Base-by-base conservation (phyloP, 2,113 vertebrate species). In the Ornithorhynchus anatinus region DNA sequence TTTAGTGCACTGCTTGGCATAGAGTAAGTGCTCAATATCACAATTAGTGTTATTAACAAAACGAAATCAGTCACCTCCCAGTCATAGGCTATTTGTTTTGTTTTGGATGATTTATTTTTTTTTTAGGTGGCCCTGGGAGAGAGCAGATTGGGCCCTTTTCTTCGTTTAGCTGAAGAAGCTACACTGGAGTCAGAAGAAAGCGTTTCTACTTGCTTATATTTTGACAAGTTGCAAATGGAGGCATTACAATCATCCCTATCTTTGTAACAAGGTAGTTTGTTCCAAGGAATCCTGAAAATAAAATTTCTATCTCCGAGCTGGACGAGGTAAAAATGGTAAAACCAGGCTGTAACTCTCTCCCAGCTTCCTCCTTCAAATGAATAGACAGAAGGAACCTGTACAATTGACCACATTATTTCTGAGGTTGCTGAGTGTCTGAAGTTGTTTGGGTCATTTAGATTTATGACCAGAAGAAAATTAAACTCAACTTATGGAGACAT, bases 381-480 rank as follows among this genome's bases (percentile, higher is more conserved):
- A 20, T 1, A 54, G 61, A 86, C 51, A 70, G 52, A 71, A 5
- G 7, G 3, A 10, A 60, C 69, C 14, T 7, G 60, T 57, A 40
- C 15, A 62, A 44, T 4, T 52, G 23, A 64, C 33, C 53, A 54
- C 37, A 74, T 73, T 77, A 77, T 81, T 84, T 80, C 69, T 72
- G 52, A 85, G 75, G 48, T 51, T 75, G 42, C 48, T 69, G 73
- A 48, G 1, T 56, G 59, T 75, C 47, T 33, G 40, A 47, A 56
- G 56, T 51, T 80, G 47, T 38, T 82, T 51, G 5, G 53, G 70
- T 67, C 62, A 76, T 51, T 86, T 80, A 56, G 25, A 77, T 86
- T 87, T 87, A 89, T 58, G 51, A 81, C 40, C 33, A 62, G 59
- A 80, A 85, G 77, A 83, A 86, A 90, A 91, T 85, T 81, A 70